Evolutionary conservation across 1,140 invertebrate species (phyloP), one percentile per base, ranked within the genome.

Genomic region (Drosophila carrolli): DNA sequence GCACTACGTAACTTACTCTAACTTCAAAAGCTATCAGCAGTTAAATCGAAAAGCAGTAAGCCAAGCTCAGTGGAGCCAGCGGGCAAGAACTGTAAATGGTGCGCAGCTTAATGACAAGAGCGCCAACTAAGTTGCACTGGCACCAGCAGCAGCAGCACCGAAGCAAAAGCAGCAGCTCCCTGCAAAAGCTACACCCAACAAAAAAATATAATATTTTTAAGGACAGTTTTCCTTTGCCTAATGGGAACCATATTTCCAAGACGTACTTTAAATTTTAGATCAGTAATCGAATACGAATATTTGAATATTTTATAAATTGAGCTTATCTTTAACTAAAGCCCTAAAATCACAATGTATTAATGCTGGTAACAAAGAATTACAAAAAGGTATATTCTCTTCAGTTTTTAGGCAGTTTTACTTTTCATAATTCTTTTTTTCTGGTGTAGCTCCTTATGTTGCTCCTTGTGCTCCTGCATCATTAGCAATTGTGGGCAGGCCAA

Each of bases 1-100:
- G 76, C 76, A 89, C 75, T 86, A 86, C 84, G 84, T 89, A 89
- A 89, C 80, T 89, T 88, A 80, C 59, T 89, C 83, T 65, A 89
- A 86, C 83, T 89, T 89, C 84, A 77, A 86, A 86, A 84, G 84
- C 84, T 89, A 89, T 89, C 84, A 89, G 84, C 84, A 89, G 80
- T 90, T 89, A 89, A 88, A 88, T 89, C 84, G 84, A 84, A 89
- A 89, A 84, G 80, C 83, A 83, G 79, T 82, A 81, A 77, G 75
- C 75, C 68, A 81, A 71, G 75, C 58, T 56, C 29, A 68, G 61
- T 48, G 66, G 35, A 79, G 82, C 82, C 83, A 80, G 70, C 81
- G 84, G 84, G 61, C 81, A 89, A 89, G 80, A 86, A 86, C 84
- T 88, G 83, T 86, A 86, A 86, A 86, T 80, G 83, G 72, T 78